Conservation (phyloP, 2,113 vertebrate genomes). For the Poecile atricapillus region DNA sequence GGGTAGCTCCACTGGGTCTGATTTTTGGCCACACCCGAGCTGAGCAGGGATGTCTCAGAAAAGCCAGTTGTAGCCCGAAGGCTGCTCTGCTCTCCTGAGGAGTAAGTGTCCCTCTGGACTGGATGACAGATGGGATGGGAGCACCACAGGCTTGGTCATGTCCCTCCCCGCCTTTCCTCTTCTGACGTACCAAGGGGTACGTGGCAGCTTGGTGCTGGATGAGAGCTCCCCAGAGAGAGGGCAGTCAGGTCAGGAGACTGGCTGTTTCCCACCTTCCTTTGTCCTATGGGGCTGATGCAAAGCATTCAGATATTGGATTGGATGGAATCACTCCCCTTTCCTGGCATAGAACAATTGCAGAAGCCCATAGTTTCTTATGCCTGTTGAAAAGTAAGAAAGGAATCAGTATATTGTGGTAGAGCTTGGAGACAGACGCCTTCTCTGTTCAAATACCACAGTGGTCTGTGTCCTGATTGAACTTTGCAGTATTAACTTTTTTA, state of each 20-base stretch:
- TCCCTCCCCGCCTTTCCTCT: background rate
- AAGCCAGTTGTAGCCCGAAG: background rate
- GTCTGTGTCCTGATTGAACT: background rate
- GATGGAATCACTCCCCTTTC: background rate
- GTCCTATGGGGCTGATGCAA: background rate
- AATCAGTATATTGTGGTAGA: background rate
- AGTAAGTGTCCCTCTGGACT: background rate
- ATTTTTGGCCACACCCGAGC: background rate
- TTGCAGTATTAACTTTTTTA: background rate
- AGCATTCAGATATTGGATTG: background rate
- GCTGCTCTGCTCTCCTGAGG: background rate
- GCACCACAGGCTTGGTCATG: background rate
- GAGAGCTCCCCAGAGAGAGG: background rate
- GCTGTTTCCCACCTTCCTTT: background rate
- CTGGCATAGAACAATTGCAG: background rate
- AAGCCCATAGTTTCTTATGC: background rate
- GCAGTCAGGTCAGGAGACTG: background rate
- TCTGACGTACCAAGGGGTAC: fast-evolving
- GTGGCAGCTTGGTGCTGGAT: background rate
- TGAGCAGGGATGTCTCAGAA: background rate
- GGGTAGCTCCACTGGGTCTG: background rate
- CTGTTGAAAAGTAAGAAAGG: background rate
- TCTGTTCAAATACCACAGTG: background rate
- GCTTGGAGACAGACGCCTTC: background rate
- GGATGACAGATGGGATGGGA: background rate